Evolutionary conservation across 2,113 vertebrate genomes (phyloP).

Genomic region (Thryonomys swinderianus): DNA sequence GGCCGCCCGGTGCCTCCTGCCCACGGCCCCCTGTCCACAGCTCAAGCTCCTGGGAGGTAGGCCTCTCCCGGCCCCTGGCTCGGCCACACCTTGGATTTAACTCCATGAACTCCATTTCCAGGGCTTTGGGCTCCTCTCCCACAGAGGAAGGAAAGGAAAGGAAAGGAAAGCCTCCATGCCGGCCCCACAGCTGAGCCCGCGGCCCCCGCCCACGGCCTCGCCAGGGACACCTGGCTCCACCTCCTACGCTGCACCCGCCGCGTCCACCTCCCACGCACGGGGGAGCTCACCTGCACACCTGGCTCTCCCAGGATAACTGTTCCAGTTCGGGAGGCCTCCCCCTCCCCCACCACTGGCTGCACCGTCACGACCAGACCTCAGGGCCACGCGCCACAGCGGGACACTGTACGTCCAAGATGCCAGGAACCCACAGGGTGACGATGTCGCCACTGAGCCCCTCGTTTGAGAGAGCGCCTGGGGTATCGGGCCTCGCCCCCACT

Average conservation of each 20-base stretch:
- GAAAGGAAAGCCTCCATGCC: background rate
- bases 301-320: background rate
- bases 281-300: slow-evolving; percentile 59
- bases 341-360: background rate
- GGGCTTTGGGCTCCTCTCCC: background rate
- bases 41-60: background rate
- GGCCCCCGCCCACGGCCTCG: background rate
- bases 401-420: rapidly evolving
- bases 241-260: slow-evolving; percentile 29
- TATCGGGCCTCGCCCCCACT: background rate
- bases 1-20: background rate
- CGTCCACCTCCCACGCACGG: background rate
- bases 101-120: background rate
- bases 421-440: background rate
- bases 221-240: background rate
- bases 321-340: background rate
- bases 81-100: background rate
- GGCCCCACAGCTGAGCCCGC: rapidly evolving
- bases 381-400: background rate
- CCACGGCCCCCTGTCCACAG: background rate
- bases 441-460: background rate
- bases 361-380: background rate
- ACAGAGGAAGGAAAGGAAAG: background rate
- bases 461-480: background rate
- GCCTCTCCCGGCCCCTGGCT: background rate